These are phyloP conservation scores for Drosophila arizonae DNA, from an alignment of 1,140 invertebrate species.

Conservation along the genomic window DNA sequence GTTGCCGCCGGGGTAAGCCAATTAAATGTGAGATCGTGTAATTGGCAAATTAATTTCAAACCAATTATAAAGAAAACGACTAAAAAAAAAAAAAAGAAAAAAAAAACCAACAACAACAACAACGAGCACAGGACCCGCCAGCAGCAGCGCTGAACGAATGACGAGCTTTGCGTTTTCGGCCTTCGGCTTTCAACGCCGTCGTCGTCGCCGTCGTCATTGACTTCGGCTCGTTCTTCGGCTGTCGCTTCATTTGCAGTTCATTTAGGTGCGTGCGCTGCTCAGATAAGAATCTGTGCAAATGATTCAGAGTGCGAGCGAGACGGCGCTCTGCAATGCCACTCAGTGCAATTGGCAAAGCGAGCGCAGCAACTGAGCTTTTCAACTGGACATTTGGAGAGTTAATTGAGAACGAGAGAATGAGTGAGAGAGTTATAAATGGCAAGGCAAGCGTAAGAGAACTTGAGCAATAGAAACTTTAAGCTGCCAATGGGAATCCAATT, in stretches of 20 bases:
- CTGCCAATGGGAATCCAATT: too few relatives aligned
- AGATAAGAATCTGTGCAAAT: constrained; percentile 51
- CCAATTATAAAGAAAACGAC: constrained; percentile 82
- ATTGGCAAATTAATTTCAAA: constrained; percentile 83
- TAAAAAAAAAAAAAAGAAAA: constrained; percentile 56
- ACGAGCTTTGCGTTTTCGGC: constrained; percentile 3
- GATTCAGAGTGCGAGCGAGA: constrained; percentile 17
- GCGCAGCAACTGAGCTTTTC: not conserved
- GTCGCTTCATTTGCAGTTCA: constrained; percentile 10
- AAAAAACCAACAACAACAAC: constrained; percentile 2
- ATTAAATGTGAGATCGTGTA: constrained; percentile 83
- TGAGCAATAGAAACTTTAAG: too few relatives aligned
- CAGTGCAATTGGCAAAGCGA: not conserved
- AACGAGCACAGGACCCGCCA: constrained; percentile 19
- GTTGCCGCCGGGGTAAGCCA: constrained; percentile 71
- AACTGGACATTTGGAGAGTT: too few relatives aligned
- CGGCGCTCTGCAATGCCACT: not conserved
- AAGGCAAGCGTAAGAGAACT: too few relatives aligned
- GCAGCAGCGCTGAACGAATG: not conserved
- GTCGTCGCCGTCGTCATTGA: not conserved
- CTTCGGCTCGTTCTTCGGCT: constrained; percentile 10
- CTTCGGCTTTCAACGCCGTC: not conserved
- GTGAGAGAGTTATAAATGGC: too few relatives aligned
- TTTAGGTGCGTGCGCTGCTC: constrained; percentile 42
- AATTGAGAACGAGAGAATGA: too few relatives aligned